Percentiles rank a stretch among this genome's conserved stretches.
phyloP scores from a whole-genome alignment of 2,797 vertebrate genomes.

The Characodon lateralis region DNA sequence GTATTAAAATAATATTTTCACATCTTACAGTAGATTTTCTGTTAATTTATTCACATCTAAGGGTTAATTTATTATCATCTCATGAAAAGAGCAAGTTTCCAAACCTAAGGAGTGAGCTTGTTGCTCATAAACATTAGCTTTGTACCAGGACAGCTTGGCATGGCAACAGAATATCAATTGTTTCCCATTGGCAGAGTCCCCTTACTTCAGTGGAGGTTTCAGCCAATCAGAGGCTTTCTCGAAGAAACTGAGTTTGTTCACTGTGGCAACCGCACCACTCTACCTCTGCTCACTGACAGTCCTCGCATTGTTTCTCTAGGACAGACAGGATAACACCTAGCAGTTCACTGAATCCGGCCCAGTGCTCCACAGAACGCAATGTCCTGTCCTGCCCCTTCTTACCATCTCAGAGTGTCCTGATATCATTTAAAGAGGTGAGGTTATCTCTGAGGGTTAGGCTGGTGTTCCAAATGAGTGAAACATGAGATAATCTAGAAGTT shows the following conservation, averaged over 20 bases:
- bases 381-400: neutral
- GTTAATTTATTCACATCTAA: conserved; percentile 6
- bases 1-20: neutral
- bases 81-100: conserved; percentile 52
- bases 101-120: conserved; percentile 55
- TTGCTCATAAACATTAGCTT: conserved; percentile 72
- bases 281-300: conserved; percentile 66
- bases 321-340: conserved; percentile 60
- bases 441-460: conserved; percentile 44
- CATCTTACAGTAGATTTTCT: neutral
- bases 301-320: conserved; percentile 61
- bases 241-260: conserved; percentile 64
- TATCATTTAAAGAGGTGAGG: conserved; percentile 20
- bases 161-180: conserved; percentile 83
- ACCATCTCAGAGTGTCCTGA: neutral
- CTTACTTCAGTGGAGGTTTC: conserved; percentile 52
- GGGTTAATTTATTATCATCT: conserved; percentile 13
- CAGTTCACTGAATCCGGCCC: conserved; percentile 44
- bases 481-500: conserved; percentile 40
- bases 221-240: conserved; percentile 75
- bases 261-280: conserved; percentile 78
- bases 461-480: conserved; percentile 40
- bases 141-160: conserved; percentile 73
- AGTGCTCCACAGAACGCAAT: conserved; percentile 2
- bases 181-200: conserved; percentile 83